Conservation (phyloP, 2,113 vertebrate genomes). For the Saccopteryx bilineata region DNA sequence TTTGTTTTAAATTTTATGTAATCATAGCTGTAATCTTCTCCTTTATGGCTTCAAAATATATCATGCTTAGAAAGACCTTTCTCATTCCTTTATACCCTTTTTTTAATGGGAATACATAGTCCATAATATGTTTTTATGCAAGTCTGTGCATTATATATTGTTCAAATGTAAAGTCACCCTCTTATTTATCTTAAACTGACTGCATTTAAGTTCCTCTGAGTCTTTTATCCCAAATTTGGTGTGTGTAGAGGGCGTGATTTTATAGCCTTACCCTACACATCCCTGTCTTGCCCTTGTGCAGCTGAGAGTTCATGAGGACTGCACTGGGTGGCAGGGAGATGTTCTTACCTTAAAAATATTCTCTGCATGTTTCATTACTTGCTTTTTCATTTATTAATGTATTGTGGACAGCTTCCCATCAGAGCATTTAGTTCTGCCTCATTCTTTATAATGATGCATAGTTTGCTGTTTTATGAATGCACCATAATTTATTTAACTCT, state of each 20-base stretch:
- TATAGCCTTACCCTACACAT: neutral
- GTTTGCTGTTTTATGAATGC: constrained; percentile 10
- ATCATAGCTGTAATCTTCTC: neutral
- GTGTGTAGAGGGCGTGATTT: neutral
- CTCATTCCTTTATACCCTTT: neutral
- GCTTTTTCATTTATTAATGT: neutral
- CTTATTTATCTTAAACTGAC: constrained; percentile 40
- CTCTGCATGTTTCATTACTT: neutral
- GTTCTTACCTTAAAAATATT: neutral
- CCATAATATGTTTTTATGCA: constrained; percentile 49
- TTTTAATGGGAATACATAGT: neutral
- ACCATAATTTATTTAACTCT: neutral
- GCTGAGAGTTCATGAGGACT: neutral
- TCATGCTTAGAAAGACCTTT: neutral
- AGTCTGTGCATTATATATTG: neutral
- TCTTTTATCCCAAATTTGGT: constrained; percentile 22
- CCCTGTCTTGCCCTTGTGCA: neutral
- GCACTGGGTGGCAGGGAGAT: neutral
- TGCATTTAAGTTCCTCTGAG: constrained; percentile 25
- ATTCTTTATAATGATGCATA: neutral
- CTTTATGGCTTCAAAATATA: neutral
- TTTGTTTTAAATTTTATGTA: constrained; percentile 28
- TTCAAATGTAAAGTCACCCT: neutral
- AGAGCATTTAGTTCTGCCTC: neutral
- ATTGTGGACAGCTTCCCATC: neutral